These are phyloP conservation scores for Phrynocephalus versicolor DNA, from an alignment of 2,113 vertebrate species.

Conservation along the genomic window DNA sequence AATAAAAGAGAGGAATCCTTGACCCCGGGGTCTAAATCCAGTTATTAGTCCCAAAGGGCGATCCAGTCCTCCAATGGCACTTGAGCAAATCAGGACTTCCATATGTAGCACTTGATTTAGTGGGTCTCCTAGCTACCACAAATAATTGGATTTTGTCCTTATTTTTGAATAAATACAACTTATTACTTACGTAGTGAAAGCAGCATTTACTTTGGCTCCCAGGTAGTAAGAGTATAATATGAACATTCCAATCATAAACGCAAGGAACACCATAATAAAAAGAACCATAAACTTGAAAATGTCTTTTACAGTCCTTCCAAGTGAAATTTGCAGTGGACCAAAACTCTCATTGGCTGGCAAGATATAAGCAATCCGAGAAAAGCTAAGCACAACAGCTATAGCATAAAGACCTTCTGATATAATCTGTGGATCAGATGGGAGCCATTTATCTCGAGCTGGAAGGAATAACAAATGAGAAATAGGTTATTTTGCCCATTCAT, in stretches of 20 bases:
- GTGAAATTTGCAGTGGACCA: conserved; percentile 90
- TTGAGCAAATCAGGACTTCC: no score
- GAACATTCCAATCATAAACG: conserved; percentile 95
- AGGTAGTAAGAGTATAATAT: conserved; percentile 92
- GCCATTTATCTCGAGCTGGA: conserved; percentile 90
- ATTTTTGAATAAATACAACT: conserved; percentile 10
- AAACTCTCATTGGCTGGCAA: conserved; percentile 93
- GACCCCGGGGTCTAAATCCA: no score
- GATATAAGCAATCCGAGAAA: conserved; percentile 89
- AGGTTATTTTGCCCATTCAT: conserved; percentile 16
- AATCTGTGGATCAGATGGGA: conserved; percentile 91
- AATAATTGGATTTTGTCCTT: background rate
- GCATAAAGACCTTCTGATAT: conserved; percentile 91
- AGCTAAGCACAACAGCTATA: conserved; percentile 89
- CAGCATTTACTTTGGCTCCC: conserved; percentile 88
- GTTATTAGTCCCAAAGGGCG: no score
- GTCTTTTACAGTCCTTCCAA: conserved; percentile 90
- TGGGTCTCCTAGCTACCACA: no score
- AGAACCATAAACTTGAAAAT: conserved; percentile 96
- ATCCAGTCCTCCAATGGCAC: no score
- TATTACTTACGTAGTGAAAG: conserved; percentile 89
- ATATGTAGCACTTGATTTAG: no score
- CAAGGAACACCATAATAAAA: conserved; percentile 92
- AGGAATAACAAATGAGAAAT: conserved; percentile 52
- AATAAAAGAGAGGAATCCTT: no score